Evolutionary conservation across 2,888 invertebrate species (phyloP).

Genomic region (Campoletis raptor): DNA sequence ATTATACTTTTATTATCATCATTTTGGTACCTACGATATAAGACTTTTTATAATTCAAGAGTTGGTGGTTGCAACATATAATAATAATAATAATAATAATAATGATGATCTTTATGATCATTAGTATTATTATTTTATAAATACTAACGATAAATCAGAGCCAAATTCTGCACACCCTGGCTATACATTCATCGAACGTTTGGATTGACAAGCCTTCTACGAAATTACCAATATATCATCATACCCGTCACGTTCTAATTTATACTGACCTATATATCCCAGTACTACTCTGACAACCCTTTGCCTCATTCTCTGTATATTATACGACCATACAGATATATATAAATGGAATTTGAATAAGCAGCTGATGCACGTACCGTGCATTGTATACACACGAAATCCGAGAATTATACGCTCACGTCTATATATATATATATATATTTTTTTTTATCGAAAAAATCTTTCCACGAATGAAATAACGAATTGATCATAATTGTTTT

Average conservation of each 20-base stretch:
- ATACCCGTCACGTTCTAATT: constrained; percentile 15
- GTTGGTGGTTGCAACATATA: too few species aligned
- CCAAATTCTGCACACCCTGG: background rate
- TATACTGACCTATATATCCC: background rate
- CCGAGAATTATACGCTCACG: background rate
- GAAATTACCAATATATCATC: constrained; percentile 10
- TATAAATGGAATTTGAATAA: background rate
- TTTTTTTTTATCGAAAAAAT: background rate
- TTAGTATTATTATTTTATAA: background rate
- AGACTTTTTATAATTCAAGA: too few species aligned
- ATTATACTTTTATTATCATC: too few species aligned
- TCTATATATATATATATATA: too few species aligned
- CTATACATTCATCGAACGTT: background rate
- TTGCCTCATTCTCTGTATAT: background rate
- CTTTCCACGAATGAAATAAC: too few species aligned
- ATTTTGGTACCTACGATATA: too few species aligned
- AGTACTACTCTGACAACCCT: background rate
- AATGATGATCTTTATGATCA: background rate
- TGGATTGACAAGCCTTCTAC: background rate
- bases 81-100: background rate
- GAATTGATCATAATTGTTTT: too few species aligned
- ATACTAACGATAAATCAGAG: background rate
- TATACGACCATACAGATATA: background rate
- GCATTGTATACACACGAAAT: background rate
- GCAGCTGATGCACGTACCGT: background rate